A percentile compares a stretch with the other conserved stretches of the same genome.
Evolutionary conservation across 2,797 vertebrate species (phyloP).

Genomic region (Phoebastria nigripes): DNA sequence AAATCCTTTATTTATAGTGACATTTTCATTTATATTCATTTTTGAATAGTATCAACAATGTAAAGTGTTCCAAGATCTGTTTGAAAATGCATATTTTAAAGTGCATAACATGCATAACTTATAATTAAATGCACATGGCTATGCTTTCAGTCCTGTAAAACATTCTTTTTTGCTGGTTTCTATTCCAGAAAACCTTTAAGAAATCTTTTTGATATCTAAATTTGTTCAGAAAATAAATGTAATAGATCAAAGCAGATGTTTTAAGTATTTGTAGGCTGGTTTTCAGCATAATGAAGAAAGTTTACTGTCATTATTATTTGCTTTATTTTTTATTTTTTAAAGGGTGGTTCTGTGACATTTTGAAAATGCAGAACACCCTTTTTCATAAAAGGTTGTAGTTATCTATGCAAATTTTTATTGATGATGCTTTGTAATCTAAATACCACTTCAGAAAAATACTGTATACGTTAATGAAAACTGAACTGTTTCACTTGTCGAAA

Average conservation of each 20-base stretch:
- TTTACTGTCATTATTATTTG: background rate
- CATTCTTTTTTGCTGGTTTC: background rate
- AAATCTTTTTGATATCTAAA: background rate
- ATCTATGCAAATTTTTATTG: background rate
- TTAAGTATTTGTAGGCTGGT: background rate
- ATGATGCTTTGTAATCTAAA: background rate
- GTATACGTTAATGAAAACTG: background rate
- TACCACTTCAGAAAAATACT: background rate
- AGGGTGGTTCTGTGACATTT: constrained; percentile 1
- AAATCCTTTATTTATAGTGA: constrained; percentile 45
- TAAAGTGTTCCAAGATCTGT: constrained; percentile 21
- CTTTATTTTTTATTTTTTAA: background rate
- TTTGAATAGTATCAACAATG: constrained; percentile 41
- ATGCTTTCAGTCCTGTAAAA: background rate
- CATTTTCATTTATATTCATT: constrained; percentile 38
- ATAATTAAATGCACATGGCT: constrained; percentile 11
- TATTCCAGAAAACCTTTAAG: background rate
- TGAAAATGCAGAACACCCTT: background rate
- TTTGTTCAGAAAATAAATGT: background rate
- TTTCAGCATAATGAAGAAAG: background rate
- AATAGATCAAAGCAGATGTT: background rate
- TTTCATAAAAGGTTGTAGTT: background rate
- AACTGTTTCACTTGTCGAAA: background rate
- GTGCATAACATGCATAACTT: background rate
- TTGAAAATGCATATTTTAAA: constrained; percentile 36